Base-by-base conservation (phyloP, 2,113 vertebrate genomes). In the Gorsachius goisagi region DNA sequence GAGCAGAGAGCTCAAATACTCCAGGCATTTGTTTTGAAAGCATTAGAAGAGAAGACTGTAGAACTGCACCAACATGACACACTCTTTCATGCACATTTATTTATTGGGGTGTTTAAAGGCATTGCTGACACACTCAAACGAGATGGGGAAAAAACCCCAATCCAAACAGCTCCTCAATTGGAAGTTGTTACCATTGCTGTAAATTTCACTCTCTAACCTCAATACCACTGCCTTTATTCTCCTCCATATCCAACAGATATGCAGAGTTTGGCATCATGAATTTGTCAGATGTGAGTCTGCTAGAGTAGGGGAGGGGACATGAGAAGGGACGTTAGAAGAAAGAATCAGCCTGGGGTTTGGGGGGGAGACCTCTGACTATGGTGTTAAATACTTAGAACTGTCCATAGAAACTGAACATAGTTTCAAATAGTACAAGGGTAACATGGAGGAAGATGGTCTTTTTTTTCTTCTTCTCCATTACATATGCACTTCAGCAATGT, bases 381-480 rank as follows among this genome's bases (percentile, higher is more conserved):
- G 18, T 55, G 52, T 58, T 49, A 80, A 88, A 89, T 47, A 53
- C 24, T 69, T 41, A 49, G 11, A 90, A 90, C 62, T 95, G 23
- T 82, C 33, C n/a, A n/a, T n/a, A n/a, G n/a, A n/a, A n/a, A n/a
- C n/a, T n/a, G n/a, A 90, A 27, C 23, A 92, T 15, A 76, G 62
- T 64, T 89, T 73, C 44, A 79, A 58, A 47, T 9, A 55, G 7
- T 26, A 68, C 9, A 76, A 62, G 12, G 3, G 26, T 66, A 73
- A 73, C 67, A 77, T 45, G 74, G 88, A 95, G 73, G 63, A 95
- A 89, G 60, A 75, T 60, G n/a, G 49, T 85, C 7, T 21, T 50
- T 90, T 97, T 93, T 93, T 77, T 68, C n/a, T 74, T 32, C 56
- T 88, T 58, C 85, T 44, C 62, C 72, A 49, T 95, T 91, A 92